Conservation (phyloP, 2,888 invertebrate genomes). For the Himalopsyche japonica region DNA sequence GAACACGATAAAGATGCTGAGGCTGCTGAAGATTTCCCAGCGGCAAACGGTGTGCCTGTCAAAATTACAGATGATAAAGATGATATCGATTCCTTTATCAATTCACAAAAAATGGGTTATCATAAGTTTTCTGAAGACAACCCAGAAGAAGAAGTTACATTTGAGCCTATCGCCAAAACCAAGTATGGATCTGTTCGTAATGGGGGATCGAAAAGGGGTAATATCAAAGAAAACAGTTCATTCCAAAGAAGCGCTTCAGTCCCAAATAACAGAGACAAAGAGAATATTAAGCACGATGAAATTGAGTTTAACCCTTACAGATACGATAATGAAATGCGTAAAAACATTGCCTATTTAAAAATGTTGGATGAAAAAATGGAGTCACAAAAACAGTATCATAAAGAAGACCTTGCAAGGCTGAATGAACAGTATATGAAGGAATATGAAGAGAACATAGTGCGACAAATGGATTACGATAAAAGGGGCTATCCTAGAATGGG, state of each 20-base stretch:
- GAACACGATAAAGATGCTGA: slow-evolving; percentile 43
- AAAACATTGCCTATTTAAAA: slow-evolving; percentile 34
- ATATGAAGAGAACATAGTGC: slow-evolving; percentile 24
- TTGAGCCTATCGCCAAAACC: slow-evolving; percentile 47
- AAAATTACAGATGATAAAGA: slow-evolving; percentile 43
- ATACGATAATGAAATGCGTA: slow-evolving; percentile 30
- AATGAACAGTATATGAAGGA: slow-evolving; percentile 33
- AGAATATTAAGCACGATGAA: not conserved
- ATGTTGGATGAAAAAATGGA: slow-evolving; percentile 29
- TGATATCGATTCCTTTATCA: slow-evolving; percentile 46
- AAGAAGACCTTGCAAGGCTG: slow-evolving; percentile 23
- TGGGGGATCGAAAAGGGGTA: slow-evolving; percentile 53
- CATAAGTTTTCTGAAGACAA: slow-evolving; percentile 48
- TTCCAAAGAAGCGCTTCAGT: slow-evolving; percentile 21
- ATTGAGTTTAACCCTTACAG: not conserved
- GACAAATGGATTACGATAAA: slow-evolving; percentile 17
- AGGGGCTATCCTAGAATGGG: slow-evolving; percentile 29
- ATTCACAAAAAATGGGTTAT: slow-evolving; percentile 46
- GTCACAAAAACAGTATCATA: slow-evolving; percentile 19
- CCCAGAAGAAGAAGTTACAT: slow-evolving; percentile 43
- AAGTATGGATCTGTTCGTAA: slow-evolving; percentile 57
- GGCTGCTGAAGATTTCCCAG: not conserved
- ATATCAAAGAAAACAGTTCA: slow-evolving; percentile 43
- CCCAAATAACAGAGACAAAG: not conserved
- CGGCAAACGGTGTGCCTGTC: not conserved